These are phyloP conservation scores for Junco hyemalis DNA, from an alignment of 2,113 vertebrate genomes.

Conservation along the genomic window DNA sequence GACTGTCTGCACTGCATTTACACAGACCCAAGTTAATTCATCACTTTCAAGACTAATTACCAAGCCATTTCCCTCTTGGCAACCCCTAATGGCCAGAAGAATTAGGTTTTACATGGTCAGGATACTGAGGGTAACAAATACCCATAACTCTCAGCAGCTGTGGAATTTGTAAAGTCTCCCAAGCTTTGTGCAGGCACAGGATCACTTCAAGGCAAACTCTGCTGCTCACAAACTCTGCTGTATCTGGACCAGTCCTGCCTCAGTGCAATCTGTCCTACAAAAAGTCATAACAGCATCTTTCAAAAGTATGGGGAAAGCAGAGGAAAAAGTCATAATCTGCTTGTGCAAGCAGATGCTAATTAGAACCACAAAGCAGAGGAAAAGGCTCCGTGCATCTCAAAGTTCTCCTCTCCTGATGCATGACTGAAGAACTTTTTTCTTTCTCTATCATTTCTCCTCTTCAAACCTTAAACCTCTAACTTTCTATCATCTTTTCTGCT, in stretches of 20 bases:
- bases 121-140: constrained; percentile 48
- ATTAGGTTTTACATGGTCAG: constrained; percentile 52
- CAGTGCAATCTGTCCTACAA: not conserved
- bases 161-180: constrained; percentile 48
- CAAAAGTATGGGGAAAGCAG: not conserved
- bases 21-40: constrained; percentile 41
- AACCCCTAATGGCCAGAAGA: constrained; percentile 56
- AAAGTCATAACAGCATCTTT: not conserved
- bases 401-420: not conserved
- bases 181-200: not conserved
- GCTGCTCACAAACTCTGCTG: not conserved
- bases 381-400: not conserved
- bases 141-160: constrained; percentile 56
- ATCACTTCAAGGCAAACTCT: constrained; percentile 13
- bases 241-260: not conserved
- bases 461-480: not conserved
- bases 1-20: constrained; percentile 50
- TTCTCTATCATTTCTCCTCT: not conserved
- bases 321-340: not conserved
- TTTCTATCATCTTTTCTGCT: not conserved
- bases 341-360: not conserved
- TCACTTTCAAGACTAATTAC: constrained; percentile 67
- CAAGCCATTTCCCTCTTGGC: constrained; percentile 59
- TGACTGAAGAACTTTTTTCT: not conserved
- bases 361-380: not conserved